Conservation (phyloP, 2,888 invertebrate species). For the Tiphia femorata region DNA sequence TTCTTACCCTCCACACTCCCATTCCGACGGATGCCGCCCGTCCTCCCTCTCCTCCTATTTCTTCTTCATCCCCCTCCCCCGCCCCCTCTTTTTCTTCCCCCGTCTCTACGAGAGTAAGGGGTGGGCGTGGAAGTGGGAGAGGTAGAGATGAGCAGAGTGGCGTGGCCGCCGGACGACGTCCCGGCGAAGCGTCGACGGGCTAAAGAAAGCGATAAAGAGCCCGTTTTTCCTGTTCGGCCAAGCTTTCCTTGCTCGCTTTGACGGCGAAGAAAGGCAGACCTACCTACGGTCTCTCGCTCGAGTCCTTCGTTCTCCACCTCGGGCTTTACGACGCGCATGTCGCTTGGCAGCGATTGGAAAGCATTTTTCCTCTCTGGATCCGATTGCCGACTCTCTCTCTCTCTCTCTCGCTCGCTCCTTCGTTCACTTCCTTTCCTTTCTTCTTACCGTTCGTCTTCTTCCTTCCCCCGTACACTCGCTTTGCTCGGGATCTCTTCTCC, state of each 20-base stretch:
- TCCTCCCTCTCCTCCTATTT: background rate
- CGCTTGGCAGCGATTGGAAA: no score
- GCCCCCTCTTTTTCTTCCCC: constrained; percentile 8
- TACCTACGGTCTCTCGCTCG: no score
- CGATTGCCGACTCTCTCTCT: background rate
- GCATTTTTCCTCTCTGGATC: no score
- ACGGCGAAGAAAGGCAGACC: background rate
- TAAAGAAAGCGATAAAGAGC: constrained; percentile 31
- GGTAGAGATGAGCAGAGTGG: constrained; percentile 24
- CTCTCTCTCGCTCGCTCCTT: no score
- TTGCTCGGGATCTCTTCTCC: no score
- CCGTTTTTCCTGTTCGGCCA: constrained; percentile 25
- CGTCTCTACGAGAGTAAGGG: no score
- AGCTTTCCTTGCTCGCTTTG: background rate
- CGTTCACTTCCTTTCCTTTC: background rate
- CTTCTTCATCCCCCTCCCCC: background rate
- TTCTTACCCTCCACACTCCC: constrained; percentile 9
- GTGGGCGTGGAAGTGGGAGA: no score
- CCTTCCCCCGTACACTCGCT: no score
- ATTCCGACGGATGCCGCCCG: background rate
- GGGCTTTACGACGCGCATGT: background rate
- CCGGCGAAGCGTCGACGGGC: no score
- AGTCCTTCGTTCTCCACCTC: background rate
- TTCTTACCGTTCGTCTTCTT: no score
- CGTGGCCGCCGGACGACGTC: constrained; percentile 10